phyloP scores from a whole-genome alignment of 1,140 invertebrate genomes.

The Drosophila kohkoa region DNA sequence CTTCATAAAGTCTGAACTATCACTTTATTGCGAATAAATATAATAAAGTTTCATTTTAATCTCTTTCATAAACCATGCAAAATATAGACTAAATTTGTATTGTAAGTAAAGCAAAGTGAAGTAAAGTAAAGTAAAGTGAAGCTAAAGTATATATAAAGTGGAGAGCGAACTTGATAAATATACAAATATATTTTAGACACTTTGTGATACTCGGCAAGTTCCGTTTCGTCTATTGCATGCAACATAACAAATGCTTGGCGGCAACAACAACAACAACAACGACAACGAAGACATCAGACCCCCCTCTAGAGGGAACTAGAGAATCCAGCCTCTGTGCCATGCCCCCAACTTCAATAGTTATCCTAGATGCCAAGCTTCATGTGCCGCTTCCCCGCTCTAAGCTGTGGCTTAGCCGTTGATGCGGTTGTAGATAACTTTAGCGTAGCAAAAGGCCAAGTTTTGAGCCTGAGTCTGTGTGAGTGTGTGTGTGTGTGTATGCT shows the following conservation, averaged over 20 bases:
- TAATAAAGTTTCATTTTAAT: neutral
- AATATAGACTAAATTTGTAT: constrained; percentile 14
- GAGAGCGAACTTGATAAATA: constrained; percentile 41
- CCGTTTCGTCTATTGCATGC: constrained; percentile 11
- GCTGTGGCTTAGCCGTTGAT: constrained; percentile 46
- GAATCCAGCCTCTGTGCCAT: neutral
- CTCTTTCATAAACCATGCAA: constrained; percentile 2
- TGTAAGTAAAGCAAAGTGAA: constrained; percentile 1
- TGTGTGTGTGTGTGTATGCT: constrained; percentile 27
- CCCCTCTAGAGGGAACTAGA: neutral
- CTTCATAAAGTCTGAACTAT: neutral
- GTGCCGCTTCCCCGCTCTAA: neutral
- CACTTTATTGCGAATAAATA: constrained; percentile 9
- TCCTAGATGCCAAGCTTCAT: neutral
- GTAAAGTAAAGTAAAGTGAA: neutral
- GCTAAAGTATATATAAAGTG: constrained; percentile 18
- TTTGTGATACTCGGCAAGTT: constrained; percentile 17
- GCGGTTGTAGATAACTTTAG: constrained; percentile 51
- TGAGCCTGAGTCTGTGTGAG: constrained; percentile 16
- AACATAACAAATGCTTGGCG: constrained; percentile 32
- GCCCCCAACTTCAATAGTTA: neutral
- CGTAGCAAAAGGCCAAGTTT: constrained; percentile 54
- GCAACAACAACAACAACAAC: neutral
- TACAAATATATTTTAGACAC: constrained; percentile 38
- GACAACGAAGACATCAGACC: neutral